Evolutionary conservation across 2,797 vertebrate species (phyloP).

Genomic region (Kryptolebias ocellatus): DNA sequence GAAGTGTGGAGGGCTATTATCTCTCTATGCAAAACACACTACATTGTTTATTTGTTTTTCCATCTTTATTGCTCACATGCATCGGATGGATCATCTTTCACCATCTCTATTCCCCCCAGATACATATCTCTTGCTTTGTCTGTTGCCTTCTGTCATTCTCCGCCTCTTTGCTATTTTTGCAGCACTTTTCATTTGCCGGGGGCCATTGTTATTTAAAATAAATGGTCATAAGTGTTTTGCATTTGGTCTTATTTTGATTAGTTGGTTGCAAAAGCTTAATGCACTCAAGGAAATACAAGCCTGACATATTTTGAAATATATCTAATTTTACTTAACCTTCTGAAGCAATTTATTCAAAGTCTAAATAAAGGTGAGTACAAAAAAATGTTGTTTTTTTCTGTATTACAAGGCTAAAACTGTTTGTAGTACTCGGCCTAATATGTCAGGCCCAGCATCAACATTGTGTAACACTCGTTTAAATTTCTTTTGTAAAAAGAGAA

Average conservation of each 20-base stretch:
- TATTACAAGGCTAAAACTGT: constrained; percentile 27
- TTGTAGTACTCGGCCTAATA: constrained; percentile 20
- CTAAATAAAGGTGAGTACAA: constrained; percentile 39
- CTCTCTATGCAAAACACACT: constrained; percentile 70
- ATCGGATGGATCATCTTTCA: constrained; percentile 67
- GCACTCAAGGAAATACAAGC: neutral
- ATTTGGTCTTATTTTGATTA: constrained; percentile 11
- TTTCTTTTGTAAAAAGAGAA: constrained; percentile 71
- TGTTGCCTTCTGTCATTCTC: constrained; percentile 49
- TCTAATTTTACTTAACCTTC: constrained; percentile 3
- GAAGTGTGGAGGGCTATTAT: constrained; percentile 73
- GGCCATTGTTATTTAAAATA: constrained; percentile 49
- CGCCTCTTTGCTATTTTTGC: constrained; percentile 27
- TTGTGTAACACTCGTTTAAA: constrained; percentile 47
- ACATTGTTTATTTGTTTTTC: constrained; percentile 74
- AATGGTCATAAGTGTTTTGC: constrained; percentile 15
- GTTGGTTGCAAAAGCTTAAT: neutral
- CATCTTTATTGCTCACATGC: constrained; percentile 59
- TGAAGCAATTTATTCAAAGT: constrained; percentile 17
- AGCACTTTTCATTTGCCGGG: constrained; percentile 38
- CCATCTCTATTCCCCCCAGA: constrained; percentile 63
- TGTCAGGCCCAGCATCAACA: constrained; percentile 32
- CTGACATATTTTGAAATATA: neutral
- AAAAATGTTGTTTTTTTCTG: neutral
- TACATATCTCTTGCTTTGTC: constrained; percentile 53